A percentile compares a stretch with the other conserved stretches of the same genome.
Conservation (phyloP, 1,140 invertebrate genomes). For the Drosophila tsacasi region DNA sequence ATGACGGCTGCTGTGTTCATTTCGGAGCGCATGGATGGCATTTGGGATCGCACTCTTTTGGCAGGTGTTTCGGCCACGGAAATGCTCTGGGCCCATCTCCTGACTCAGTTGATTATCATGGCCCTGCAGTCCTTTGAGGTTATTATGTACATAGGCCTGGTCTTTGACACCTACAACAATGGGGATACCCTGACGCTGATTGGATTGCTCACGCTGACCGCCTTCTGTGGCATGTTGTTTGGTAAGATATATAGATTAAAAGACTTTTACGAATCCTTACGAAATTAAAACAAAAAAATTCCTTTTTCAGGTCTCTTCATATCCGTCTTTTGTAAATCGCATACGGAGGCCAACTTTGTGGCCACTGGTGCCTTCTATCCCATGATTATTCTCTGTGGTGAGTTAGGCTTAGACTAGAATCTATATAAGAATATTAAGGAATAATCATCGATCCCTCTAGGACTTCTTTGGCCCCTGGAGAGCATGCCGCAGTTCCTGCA, state of each 20-base stretch:
- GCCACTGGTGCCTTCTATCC: constrained; percentile 95
- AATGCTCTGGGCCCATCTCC: constrained; percentile 91
- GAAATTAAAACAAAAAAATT: neutral
- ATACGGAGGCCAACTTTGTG: constrained; percentile 93
- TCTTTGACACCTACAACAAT: constrained; percentile 87
- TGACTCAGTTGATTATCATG: constrained; percentile 91
- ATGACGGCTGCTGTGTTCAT: constrained; percentile 93
- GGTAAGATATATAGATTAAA: constrained; percentile 85
- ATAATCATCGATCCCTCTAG: constrained; percentile 85
- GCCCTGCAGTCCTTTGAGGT: constrained; percentile 89
- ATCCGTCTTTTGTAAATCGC: constrained; percentile 91
- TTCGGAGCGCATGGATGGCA: constrained; percentile 91
- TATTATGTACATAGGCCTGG: constrained; percentile 87
- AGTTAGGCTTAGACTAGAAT: constrained; percentile 59
- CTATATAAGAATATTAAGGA: neutral
- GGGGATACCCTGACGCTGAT: constrained; percentile 87
- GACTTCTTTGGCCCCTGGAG: constrained; percentile 96
- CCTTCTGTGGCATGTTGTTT: constrained; percentile 90
- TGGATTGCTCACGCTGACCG: constrained; percentile 87
- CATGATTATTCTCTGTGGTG: constrained; percentile 93
- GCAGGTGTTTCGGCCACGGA: constrained; percentile 89
- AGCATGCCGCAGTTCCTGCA: constrained; percentile 88
- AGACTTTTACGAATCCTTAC: neutral
- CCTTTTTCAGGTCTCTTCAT: constrained; percentile 88
- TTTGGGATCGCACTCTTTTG: constrained; percentile 86